Conservation (phyloP, 2,888 invertebrate species). For the Cryptocheilus praepositus region DNA sequence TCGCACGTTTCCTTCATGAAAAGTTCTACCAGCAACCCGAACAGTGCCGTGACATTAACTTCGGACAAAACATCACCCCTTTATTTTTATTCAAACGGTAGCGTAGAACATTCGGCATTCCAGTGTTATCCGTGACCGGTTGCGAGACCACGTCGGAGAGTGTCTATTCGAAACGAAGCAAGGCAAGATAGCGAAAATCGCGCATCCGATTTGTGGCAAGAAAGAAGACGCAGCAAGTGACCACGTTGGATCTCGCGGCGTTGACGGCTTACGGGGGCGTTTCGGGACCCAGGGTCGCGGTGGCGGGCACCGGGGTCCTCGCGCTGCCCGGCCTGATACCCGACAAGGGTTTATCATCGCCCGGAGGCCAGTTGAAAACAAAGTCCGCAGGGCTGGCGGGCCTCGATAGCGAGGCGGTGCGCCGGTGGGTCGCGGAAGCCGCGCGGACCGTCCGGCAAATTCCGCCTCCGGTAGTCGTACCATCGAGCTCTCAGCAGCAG, state of each 20-base stretch:
- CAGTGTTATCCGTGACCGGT: no score
- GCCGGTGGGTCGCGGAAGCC: constrained; percentile 79
- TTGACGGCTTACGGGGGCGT: constrained; percentile 66
- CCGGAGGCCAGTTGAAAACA: constrained; percentile 61
- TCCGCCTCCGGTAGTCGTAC: constrained; percentile 65
- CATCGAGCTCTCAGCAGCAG: constrained; percentile 58
- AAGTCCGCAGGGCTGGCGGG: constrained; percentile 78
- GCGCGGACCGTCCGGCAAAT: constrained; percentile 76
- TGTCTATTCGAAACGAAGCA: no score
- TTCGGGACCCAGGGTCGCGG: constrained; percentile 69
- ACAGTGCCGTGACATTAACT: no score
- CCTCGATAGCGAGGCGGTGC: constrained; percentile 78
- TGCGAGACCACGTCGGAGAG: no score
- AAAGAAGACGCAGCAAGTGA: constrained; percentile 37
- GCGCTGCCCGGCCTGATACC: constrained; percentile 71
- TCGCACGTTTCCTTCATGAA: no score
- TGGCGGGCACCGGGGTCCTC: constrained; percentile 73
- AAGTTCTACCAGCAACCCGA: no score
- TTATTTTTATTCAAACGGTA: no score
- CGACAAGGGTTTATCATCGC: constrained; percentile 70
- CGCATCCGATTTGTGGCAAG: background rate
- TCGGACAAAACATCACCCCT: no score
- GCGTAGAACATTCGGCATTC: no score
- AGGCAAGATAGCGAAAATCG: no score
- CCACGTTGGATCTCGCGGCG: constrained; percentile 70